Base-by-base conservation (phyloP, 2,113 vertebrate genomes). In the Mungos mungo region DNA sequence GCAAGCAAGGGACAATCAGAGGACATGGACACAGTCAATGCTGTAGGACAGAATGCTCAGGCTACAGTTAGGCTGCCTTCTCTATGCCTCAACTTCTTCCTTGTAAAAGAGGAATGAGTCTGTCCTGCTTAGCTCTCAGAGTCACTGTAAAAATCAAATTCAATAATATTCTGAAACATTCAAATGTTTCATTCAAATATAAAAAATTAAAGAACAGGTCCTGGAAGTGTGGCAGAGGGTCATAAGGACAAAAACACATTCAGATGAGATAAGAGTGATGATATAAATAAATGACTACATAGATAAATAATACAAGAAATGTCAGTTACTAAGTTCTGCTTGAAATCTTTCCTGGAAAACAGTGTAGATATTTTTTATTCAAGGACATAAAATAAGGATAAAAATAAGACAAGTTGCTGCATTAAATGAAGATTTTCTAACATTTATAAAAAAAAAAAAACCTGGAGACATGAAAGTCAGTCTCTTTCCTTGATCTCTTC, bases 371-470 rank as follows among this genome's bases (percentile, higher is more conserved):
- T 50, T 90, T 33, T 91, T 84, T 77, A 77, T 77, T 92, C 38
- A 96, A 89, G 57, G 83, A 47, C 50, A 71, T 84, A 89, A 97
- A 91, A 95, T 85, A 72, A 97, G 54, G n/a, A 82, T 89, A 50
- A 94, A 85, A 85, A 85, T 66, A 88, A 96, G 35, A 94, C 35
- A 92, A 54, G 88, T 38, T 93, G 9, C 50, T 92, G 15, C 38
- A 84, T 86, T 76, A 92, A 90, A 77, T 66, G 45, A 86, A 86
- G n/a, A 76, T 63, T 88, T 83, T 82, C 57, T 87, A 76, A 57
- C 11, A 80, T 91, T 93, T 74, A n/a, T 76, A 54, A 93, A 96
- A 41, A 96, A 81, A 90, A 96, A 41, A 41, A 41, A 96, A 66
- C 7, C 76, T 77, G 41, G 52, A 93, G 45, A 82, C 50, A 86